A percentile compares a stretch with the other conserved stretches of the same genome.
These are phyloP conservation scores for Acrocephalus kingi DNA, from an alignment of 2,113 vertebrate species.

Conservation along the genomic window DNA sequence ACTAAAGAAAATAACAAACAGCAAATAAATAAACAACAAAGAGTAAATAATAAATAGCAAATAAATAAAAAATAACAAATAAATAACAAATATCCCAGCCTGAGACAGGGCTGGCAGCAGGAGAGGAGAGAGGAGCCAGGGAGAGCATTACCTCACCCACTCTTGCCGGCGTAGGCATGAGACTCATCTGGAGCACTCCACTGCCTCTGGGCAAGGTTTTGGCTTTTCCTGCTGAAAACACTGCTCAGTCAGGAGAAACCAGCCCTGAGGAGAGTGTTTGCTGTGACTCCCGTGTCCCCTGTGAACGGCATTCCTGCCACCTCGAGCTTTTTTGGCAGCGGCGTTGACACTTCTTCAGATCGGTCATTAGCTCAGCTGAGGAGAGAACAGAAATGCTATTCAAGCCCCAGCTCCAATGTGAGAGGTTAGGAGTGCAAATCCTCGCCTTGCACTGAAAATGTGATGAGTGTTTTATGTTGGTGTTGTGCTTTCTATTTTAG, in stretches of 20 bases:
- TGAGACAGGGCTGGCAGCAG: background rate
- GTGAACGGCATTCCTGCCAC: background rate
- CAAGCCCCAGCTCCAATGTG: background rate
- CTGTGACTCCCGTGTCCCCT: background rate
- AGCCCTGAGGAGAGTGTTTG: background rate
- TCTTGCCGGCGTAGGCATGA: background rate
- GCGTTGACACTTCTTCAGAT: background rate
- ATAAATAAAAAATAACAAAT: background rate
- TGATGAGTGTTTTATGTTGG: background rate
- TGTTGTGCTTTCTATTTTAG: background rate
- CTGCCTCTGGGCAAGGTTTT: background rate
- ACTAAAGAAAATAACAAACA: background rate
- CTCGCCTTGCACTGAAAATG: background rate
- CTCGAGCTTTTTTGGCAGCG: background rate
- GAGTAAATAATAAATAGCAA: background rate
- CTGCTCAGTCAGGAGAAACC: background rate
- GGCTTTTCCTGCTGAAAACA: background rate
- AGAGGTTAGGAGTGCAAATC: conserved; percentile 10
- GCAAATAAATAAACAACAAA: background rate
- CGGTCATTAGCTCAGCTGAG: conserved; percentile 9
- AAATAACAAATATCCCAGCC: background rate
- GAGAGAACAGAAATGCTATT: conserved; percentile 14
- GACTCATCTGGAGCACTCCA: background rate
- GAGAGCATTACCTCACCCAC: background rate
- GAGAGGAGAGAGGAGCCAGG: background rate